These are phyloP conservation scores for Callithrix jacchus DNA, from an alignment of 2,113 vertebrate species.

Conservation along the genomic window DNA sequence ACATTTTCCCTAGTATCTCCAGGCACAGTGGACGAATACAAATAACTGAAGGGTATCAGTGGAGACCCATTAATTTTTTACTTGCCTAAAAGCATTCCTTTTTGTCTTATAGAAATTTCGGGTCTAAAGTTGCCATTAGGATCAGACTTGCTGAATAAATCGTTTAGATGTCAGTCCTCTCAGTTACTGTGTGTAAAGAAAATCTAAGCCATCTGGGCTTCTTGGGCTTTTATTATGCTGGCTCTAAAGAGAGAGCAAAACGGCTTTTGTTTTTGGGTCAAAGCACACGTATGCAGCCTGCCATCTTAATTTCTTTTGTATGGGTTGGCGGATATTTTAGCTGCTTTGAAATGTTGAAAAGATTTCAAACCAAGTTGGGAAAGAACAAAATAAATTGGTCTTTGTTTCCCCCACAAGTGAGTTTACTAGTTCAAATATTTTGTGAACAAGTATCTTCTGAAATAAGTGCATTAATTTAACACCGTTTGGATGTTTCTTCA, in stretches of 20 bases:
- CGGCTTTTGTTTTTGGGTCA: slow-evolving; percentile 82
- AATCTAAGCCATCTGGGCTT: slow-evolving; percentile 82
- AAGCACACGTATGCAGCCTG: slow-evolving; percentile 79
- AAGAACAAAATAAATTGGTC: slow-evolving; percentile 33
- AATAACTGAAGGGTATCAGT: neutral
- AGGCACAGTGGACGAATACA: neutral
- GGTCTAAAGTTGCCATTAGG: slow-evolving; percentile 52
- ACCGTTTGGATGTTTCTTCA: slow-evolving; percentile 11
- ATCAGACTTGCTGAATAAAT: slow-evolving; percentile 61
- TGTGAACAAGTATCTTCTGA: slow-evolving; percentile 44
- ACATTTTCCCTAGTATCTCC: neutral
- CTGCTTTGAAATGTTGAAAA: slow-evolving; percentile 74
- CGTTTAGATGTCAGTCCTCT: slow-evolving; percentile 72
- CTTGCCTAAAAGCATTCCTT: slow-evolving; percentile 57
- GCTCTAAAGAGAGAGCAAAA: slow-evolving; percentile 68
- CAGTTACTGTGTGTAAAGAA: slow-evolving; percentile 63
- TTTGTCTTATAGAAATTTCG: neutral
- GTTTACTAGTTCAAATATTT: slow-evolving; percentile 69
- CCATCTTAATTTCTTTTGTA: slow-evolving; percentile 80
- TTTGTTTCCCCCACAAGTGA: neutral
- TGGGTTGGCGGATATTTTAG: slow-evolving; percentile 67
- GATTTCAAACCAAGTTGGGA: slow-evolving; percentile 47
- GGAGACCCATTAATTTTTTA: neutral
- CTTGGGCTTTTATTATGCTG: slow-evolving; percentile 66
- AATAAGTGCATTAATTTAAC: slow-evolving; percentile 51